Percentiles rank a stretch among this genome's conserved stretches.
phyloP scores from a whole-genome alignment of 2,113 vertebrate genomes.

The Holacanthus passer region DNA sequence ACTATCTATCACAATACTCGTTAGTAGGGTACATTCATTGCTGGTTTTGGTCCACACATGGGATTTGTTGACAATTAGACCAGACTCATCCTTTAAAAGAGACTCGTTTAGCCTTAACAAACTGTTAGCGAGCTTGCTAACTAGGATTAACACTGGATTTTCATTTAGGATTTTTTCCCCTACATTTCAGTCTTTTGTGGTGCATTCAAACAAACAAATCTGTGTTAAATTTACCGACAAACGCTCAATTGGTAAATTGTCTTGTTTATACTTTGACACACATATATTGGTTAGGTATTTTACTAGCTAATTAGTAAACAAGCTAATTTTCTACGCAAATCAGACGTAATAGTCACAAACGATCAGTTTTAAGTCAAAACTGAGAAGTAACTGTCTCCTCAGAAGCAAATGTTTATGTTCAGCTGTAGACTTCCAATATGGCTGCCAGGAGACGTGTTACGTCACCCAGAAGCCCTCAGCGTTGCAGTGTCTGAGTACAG shows the following conservation, averaged over 20 bases:
- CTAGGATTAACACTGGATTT: neutral
- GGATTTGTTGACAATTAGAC: neutral
- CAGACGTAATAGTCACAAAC: neutral
- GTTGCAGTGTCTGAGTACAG: neutral
- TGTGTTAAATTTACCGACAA: conserved; percentile 7
- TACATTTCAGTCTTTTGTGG: neutral
- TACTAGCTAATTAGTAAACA: conserved; percentile 15
- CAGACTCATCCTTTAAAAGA: neutral
- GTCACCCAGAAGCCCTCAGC: conserved; percentile 22
- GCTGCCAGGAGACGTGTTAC: conserved; percentile 2
- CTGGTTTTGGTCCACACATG: neutral
- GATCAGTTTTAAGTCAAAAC: neutral
- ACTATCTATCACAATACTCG: neutral
- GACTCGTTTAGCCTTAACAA: neutral
- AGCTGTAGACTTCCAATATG: conserved; percentile 6
- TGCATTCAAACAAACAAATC: conserved; percentile 24
- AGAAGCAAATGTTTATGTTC: neutral
- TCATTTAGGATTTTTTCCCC: neutral
- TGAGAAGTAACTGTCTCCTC: neutral
- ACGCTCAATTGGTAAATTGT: neutral
- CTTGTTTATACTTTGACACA: conserved; percentile 25
- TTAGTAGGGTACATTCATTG: neutral
- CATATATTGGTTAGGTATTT: neutral
- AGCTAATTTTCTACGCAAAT: conserved; percentile 22
- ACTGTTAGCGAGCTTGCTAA: neutral